Base-by-base conservation (phyloP, 2,113 vertebrate species). In the Saiga tatarica region DNA sequence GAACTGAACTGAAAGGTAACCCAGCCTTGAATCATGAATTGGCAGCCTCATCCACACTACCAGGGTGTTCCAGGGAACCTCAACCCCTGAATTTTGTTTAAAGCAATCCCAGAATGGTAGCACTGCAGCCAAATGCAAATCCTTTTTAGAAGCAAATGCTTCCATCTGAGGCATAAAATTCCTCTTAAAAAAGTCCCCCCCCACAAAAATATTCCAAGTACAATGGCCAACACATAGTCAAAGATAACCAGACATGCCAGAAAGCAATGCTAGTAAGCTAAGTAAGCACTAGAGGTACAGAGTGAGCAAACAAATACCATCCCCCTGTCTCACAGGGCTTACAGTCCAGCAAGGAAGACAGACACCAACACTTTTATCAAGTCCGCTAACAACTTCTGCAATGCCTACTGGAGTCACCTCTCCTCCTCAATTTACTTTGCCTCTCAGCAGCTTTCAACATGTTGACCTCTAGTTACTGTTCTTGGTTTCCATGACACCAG, bases 211-310 rank as follows among this genome's bases (percentile, higher is more conserved):
- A 45, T 36, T 71, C 53, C 91, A 93, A 67, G n/a, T 42, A 92
- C 47, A 82, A 78, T 81, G 74, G 52, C 79, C 64, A 94, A 62
- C 67, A 94, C 45, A 42, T 17, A 96, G 85, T 76, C 91, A n/a
- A 81, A 94, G 85, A 95, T 67, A 95, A 67, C 39, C 64, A 78
- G 95, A 90, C 92, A 87, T 13, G n/a, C 42, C 87, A 67, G 95
- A 87, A 93, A 60, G 88, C 76, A 79, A 39, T 87, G 50, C 8
- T 55, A 42, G n/a, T 21, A 95, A 82, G 64, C 26, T 52, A 10
- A 67, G 55, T n/a, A 15, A 76, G 55, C 36, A 4, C 45, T 30
- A 36, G 92, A 23, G 4, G 39, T 6, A 52, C 13, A 36, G 19
- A 36, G 52, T 7, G 36, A 64, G 59, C 39, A 10, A 64, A 59